phyloP scores from a whole-genome alignment of 2,888 invertebrate species.

The Drosophila gaucha region DNA sequence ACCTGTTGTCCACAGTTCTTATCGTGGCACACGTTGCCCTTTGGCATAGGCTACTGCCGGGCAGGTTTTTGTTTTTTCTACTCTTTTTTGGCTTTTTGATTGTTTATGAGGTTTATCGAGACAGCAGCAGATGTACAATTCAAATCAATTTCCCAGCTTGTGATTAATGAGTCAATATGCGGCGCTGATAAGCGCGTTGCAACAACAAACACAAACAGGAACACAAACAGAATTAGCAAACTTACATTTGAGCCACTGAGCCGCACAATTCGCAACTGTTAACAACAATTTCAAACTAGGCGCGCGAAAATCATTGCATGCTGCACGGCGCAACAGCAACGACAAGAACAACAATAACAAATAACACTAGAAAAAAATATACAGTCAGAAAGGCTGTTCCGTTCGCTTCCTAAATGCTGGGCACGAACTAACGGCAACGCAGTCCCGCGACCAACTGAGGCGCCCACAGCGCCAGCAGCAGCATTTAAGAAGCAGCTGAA shows the following conservation, averaged over 20 bases:
- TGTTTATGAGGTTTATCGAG: conserved; percentile 47
- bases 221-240: conserved; percentile 5
- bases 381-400: conserved; percentile 16
- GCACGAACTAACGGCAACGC: conserved; percentile 67
- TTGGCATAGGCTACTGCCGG: conserved; percentile 19
- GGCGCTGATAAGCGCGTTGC: conserved; percentile 32
- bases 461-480: conserved; percentile 50
- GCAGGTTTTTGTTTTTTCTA: conserved; percentile 10
- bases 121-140: conserved; percentile 58
- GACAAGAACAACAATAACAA: conserved; percentile 12
- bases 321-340: conserved; percentile 39
- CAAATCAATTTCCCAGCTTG: conserved; percentile 65
- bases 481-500: conserved; percentile 67
- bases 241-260: conserved; percentile 47
- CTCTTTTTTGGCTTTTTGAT: conserved; percentile 5
- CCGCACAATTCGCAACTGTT: conserved; percentile 13
- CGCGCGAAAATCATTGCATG: conserved; percentile 53
- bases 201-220: conserved; percentile 3
- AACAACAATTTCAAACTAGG: conserved; percentile 28
- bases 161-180: conserved; percentile 45
- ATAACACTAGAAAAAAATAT: conserved; percentile 50
- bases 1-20: conserved; percentile 45
- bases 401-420: conserved; percentile 34
- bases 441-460: conserved; percentile 77
- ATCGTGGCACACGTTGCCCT: conserved; percentile 18